phyloP scores from a whole-genome alignment of 2,113 vertebrate species.

The Perca schrenkii region DNA sequence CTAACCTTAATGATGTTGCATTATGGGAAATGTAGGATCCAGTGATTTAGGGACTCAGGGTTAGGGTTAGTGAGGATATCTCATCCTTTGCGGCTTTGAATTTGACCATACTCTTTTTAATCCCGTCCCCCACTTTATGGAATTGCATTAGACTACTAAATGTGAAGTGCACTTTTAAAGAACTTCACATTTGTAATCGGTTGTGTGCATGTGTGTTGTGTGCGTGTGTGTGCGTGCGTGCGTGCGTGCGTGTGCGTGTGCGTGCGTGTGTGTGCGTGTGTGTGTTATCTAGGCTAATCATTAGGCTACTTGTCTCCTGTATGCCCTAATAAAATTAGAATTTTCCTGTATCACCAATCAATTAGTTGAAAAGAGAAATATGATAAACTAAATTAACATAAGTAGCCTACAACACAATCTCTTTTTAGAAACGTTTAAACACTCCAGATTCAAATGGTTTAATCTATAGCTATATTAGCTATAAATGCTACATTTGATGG shows the following conservation, averaged over 20 bases:
- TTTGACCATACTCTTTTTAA: neutral
- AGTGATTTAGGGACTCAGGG: neutral
- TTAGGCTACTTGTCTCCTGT: neutral
- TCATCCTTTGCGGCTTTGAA: neutral
- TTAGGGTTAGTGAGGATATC: neutral
- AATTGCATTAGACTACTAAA: neutral
- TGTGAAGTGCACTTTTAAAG: neutral
- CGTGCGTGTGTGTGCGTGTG: neutral
- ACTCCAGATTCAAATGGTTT: neutral
- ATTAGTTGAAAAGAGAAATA: neutral
- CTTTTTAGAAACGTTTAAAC: neutral
- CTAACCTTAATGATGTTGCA: slow-evolving; percentile 10
- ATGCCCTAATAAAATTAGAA: neutral
- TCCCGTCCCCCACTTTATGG: neutral
- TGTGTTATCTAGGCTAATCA: neutral
- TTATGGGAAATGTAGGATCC: slow-evolving; percentile 33
- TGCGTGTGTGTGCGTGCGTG: neutral
- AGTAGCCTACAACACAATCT: neutral
- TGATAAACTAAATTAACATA: neutral
- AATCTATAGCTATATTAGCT: neutral
- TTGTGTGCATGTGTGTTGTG: too few species aligned
- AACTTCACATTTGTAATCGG: neutral
- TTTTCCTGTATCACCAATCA: neutral
- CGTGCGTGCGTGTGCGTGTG: too few species aligned
- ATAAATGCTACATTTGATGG: neutral